Base-by-base conservation (phyloP, 2,113 vertebrate genomes). In the Myanophis thanlyinensis region DNA sequence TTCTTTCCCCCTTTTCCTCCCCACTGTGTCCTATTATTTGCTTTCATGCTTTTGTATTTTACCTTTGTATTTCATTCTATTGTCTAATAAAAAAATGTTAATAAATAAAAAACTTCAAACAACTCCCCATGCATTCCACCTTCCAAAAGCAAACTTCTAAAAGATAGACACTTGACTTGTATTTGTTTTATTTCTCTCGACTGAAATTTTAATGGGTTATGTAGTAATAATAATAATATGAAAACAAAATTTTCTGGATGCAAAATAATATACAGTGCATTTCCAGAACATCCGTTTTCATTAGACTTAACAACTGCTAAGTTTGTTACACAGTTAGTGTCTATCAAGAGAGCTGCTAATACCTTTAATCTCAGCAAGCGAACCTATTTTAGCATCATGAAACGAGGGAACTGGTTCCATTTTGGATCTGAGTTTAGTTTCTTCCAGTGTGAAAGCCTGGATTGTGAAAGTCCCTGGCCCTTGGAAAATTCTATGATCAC, bases 101-200 rank as follows among this genome's bases (percentile, higher is more conserved):
- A 9, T 9, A 7, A 23, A 54, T 25, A 25, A 53, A 73, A 73
- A 7, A 20, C 67, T 73, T 35, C n/a, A 67, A 13, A 67, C 30
- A 5, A 13, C 30, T 27, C 30, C 18, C 88, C 94, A 10, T 62
- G 10, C 73, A 86, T 88, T 95, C 27, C 6, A 15, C 86, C 49
- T 95, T 95, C 59, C 93, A 94, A 85, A 86, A 95, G 92, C 91
- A 93, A 95, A 93, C 92, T 51, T 96, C 92, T 94, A 94, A 90
- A 0, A 35, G 85, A 95, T 90, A 93, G 94, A 96, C 95, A 27
- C 23, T 30, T 59, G 35, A 53, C 22, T 35, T 25, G 51, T 88
- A 59, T 88, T 93, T 15, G 86, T 6, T 46, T 89, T 86, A 80
- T 89, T 93, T 15, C 90, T 4, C 40, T 88, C 87, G 49, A 88